Conservation (phyloP, 2,888 invertebrate species). For the Linyphia triangularis region DNA sequence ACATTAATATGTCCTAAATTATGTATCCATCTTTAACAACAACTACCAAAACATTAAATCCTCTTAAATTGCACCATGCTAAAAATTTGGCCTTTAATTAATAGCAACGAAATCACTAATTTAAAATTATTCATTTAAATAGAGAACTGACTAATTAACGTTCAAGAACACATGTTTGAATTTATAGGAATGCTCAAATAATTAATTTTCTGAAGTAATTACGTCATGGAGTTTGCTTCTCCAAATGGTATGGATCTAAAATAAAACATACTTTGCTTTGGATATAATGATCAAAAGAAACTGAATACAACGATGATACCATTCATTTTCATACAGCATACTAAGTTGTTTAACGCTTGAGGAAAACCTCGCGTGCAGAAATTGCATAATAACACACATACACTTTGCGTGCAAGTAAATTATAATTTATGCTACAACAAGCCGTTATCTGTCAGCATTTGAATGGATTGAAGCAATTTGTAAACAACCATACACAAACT, state of each 20-base stretch:
- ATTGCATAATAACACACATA: not conserved
- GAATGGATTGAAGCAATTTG: not conserved
- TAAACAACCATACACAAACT: not conserved
- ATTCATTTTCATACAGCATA: not conserved
- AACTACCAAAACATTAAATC: no score
- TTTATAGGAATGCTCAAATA: not conserved
- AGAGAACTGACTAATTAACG: not conserved
- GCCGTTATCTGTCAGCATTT: constrained; percentile 16
- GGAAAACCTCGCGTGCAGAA: not conserved
- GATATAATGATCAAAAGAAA: not conserved
- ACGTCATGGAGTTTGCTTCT: not conserved
- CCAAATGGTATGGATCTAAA: not conserved
- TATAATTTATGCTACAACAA: not conserved
- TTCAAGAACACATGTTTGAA: not conserved
- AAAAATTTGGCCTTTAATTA: no score
- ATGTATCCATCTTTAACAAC: no score
- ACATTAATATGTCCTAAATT: no score
- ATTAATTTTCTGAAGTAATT: not conserved
- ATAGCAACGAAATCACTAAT: not conserved
- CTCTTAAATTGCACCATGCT: no score
- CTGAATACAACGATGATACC: not conserved
- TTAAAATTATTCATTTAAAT: constrained; percentile 3
- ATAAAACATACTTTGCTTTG: not conserved
- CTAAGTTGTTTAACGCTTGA: not conserved
- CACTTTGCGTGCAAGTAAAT: not conserved